phyloP scores from a whole-genome alignment of 2,888 invertebrate species.

The Troides oblongomaculatus region DNA sequence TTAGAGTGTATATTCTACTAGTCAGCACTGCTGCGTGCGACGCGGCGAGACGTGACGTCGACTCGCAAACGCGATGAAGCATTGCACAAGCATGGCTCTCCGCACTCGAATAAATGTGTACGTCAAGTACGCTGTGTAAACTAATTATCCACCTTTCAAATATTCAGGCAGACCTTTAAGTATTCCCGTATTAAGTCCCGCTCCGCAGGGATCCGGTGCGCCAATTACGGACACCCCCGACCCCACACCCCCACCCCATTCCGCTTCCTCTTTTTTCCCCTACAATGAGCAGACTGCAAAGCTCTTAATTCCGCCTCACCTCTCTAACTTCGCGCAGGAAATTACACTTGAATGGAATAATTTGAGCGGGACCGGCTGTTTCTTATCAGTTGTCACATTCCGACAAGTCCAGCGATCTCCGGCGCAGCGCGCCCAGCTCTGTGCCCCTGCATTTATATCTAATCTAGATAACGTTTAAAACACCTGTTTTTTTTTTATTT shows the following conservation, averaged over 20 bases:
- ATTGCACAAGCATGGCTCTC: neutral
- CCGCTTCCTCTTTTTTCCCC: conserved; percentile 39
- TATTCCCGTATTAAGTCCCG: conserved; percentile 37
- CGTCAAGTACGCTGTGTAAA: conserved; percentile 6
- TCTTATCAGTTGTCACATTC: conserved; percentile 29
- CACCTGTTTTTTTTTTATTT: too few species aligned
- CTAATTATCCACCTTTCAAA: conserved; percentile 34
- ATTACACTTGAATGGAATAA: conserved; percentile 48
- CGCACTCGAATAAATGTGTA: neutral
- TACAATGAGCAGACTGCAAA: conserved; percentile 46
- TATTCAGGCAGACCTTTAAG: conserved; percentile 43
- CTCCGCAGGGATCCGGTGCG: conserved; percentile 38
- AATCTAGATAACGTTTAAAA: too few species aligned
- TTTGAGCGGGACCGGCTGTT: conserved; percentile 36
- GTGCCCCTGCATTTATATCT: too few species aligned
- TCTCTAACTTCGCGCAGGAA: conserved; percentile 45
- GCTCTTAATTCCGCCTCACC: conserved; percentile 47
- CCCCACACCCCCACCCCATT: too few species aligned
- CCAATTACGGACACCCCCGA: conserved; percentile 50
- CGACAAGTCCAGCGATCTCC: neutral
- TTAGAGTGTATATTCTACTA: too few species aligned
- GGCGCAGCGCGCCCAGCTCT: too few species aligned
- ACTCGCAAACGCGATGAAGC: too few species aligned
- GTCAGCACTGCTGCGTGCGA: too few species aligned
- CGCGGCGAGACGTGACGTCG: too few species aligned